Base-by-base conservation (phyloP, 2,888 invertebrate species). In the Lithophane leautieri region DNA sequence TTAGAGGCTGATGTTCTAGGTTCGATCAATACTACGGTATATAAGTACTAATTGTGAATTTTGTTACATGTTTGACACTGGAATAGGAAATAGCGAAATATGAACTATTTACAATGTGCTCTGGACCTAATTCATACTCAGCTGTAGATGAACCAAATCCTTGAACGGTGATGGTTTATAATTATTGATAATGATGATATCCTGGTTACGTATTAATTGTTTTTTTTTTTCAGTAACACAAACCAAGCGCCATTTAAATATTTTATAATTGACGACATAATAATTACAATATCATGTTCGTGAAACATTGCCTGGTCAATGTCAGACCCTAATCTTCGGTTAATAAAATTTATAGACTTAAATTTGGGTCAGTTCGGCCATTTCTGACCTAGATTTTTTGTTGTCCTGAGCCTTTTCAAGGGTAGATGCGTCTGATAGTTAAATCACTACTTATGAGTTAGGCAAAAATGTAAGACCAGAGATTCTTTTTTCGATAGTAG, bases 301-400 rank as follows among this genome's bases (percentile, higher is more conserved):
- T 83, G 47, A 78, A 78, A 82, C 62, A 82, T 77, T 52, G 34
- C 65, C 40, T 50, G 83, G 84, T 83, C 83, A 83, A 84, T 78
- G 84, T 67, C 78, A 78, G 44, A 56, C 66, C 34, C 44, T 78
- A 84, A 82, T 73, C 68, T 79, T 78, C 8, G 54, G 54, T 76
- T 72, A 84, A 62, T 73, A 56, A 12, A 71, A 78, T 79, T 83
- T 77, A 79, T 79, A 61, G 65, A 58, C 60, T 66, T 54, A 12
- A 65, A 83, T 86, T 66, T 76, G 63, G 86, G 85, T 76, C 86
- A 81, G 19, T 60, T 58, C 28, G 16, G 12, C 28, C 47, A 71
- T 71, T 70, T 70, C 54, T 73, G 81, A 47, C n/a, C 77, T 68
- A 72, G 67, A 71, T 78, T 69, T 65, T 42, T 76, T 67, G 12